A percentile compares a stretch with the other conserved stretches of the same genome.
phyloP scores from a whole-genome alignment of 2,888 invertebrate species.

The Dynastes maya region DNA sequence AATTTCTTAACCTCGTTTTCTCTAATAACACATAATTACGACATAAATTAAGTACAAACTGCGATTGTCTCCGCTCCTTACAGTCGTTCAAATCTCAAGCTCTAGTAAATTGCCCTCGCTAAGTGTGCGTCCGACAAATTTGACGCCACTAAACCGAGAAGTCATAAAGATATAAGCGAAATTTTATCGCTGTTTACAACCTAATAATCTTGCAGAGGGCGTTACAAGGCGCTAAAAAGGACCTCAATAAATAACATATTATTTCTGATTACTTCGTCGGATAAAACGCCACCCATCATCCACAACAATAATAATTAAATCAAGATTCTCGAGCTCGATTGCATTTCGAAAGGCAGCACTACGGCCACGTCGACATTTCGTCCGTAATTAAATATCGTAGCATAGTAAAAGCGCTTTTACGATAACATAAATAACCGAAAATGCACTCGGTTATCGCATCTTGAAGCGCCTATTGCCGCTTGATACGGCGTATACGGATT shows the following conservation, averaged over 20 bases:
- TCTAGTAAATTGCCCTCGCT: constrained; percentile 15
- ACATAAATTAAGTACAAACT: background rate
- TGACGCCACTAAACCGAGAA: constrained; percentile 14
- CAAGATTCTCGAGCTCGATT: constrained; percentile 7
- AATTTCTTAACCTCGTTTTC: no score
- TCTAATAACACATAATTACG: background rate
- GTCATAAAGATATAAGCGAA: constrained; percentile 28
- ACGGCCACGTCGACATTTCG: no score
- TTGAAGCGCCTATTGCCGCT: constrained; percentile 8
- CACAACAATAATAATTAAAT: constrained; percentile 44
- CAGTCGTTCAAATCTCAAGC: background rate
- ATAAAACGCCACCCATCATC: constrained; percentile 25
- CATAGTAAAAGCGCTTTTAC: constrained; percentile 31
- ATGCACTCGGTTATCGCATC: constrained; percentile 36
- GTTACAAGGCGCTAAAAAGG: constrained; percentile 11
- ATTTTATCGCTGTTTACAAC: constrained; percentile 24
- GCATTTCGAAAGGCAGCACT: background rate
- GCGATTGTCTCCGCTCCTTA: background rate
- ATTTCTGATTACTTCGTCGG: constrained; percentile 27
- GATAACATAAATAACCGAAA: constrained; percentile 44
- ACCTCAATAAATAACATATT: constrained; percentile 36
- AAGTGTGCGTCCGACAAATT: constrained; percentile 14
- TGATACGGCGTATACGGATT: constrained; percentile 10
- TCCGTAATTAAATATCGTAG: constrained; percentile 34
- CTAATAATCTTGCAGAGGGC: constrained; percentile 19